Base-by-base conservation (phyloP, 2,888 invertebrate species). In the Nemotelus pantherinus region DNA sequence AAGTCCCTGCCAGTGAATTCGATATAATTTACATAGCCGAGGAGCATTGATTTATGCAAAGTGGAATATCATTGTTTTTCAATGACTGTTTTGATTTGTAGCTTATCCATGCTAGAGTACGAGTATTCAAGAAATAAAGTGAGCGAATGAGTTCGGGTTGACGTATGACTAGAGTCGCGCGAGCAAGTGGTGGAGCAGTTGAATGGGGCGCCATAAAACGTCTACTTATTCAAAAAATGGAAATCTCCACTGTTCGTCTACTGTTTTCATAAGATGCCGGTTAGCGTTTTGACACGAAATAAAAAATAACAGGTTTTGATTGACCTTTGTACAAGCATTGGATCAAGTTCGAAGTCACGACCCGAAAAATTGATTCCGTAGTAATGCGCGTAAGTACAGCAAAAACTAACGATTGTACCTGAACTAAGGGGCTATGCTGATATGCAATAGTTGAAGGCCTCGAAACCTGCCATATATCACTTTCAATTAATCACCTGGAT, bases 401-500 rank as follows among this genome's bases (percentile, higher is more conserved):
- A 25, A 25, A 25, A 25, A 25, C 25, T 25, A 25, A 25, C 25
- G 25, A 25, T 25, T 25, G 25, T 25, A 25, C 25, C 25, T 25
- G 25, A 25, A 25, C 25, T 25, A 1, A 25, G 25, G 25, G 25
- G 25, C 25, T 25, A 25, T 25, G 25, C 25, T 1, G 25, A 25
- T 25, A 25, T 25, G 25, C 25, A 25, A 25, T 25, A 25, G 25
- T 25, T 25, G 6, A 55, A 55, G 71, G 44, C 55, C 71, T 71
- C 71, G 7, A 71, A 10, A 45, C 57, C 43, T 43, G 57, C 43
- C 71, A 71, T 74, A 50, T 74, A 60, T 74, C 74, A 74, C 45
- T 74, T 74, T 74, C 74, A 74, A 74, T 74, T 60, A 74, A 74
- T 63, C 60, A 60, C 74, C 9, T 39, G 55, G 55, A 70, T 55